Evolutionary conservation across 2,797 vertebrate species (phyloP).

Genomic region (Microchirus variegatus): DNA sequence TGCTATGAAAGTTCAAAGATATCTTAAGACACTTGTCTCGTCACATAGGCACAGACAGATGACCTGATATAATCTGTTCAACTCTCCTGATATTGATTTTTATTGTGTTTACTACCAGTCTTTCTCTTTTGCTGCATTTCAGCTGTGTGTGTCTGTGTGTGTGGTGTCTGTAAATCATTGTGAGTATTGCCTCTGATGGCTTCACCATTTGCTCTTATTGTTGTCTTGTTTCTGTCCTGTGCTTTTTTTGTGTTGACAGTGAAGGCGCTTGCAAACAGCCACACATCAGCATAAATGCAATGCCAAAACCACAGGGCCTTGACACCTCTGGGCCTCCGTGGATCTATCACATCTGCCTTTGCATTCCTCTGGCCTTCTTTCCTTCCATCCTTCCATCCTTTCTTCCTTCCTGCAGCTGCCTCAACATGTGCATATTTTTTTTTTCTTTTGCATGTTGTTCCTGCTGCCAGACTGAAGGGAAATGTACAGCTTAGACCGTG

Average conservation of each 20-base stretch:
- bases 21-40: too few species aligned
- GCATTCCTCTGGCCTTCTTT: constrained; percentile 51
- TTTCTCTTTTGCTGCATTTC: constrained; percentile 9
- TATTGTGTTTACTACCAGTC: neutral
- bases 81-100: neutral
- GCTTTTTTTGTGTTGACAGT: constrained; percentile 78
- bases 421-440: constrained; percentile 34
- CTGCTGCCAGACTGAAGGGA: constrained; percentile 10
- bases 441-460: constrained; percentile 36
- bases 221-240: constrained; percentile 72
- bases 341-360: constrained; percentile 65
- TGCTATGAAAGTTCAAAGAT: too few species aligned
- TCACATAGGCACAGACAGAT: too few species aligned
- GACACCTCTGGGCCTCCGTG: constrained; percentile 60
- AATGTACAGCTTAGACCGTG: neutral
- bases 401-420: constrained; percentile 20
- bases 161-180: constrained; percentile 55
- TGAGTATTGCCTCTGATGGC: constrained; percentile 56
- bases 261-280: constrained; percentile 79
- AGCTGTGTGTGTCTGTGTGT: constrained; percentile 13
- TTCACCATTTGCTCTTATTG: constrained; percentile 73
- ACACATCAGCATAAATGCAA: constrained; percentile 70
- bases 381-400: constrained; percentile 28
- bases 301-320: constrained; percentile 67
- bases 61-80: too few species aligned